These are phyloP conservation scores for Crossaster papposus DNA, from an alignment of 53 echinoderm and acorn worm genomes.

Conservation along the genomic window DNA sequence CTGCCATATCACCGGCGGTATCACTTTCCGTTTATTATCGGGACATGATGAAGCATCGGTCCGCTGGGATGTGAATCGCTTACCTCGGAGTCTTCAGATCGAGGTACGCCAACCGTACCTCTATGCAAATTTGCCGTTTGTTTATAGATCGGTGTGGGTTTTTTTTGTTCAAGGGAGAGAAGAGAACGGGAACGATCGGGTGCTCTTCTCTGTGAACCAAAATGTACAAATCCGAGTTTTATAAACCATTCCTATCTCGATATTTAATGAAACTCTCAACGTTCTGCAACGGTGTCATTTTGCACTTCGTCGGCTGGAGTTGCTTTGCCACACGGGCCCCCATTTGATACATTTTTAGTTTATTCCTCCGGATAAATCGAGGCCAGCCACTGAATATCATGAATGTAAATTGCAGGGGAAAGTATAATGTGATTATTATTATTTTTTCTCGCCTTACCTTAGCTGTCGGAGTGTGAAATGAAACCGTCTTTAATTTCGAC, in stretches of 20 bases:
- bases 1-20: background rate
- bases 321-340: background rate
- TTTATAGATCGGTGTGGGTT: background rate
- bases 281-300: background rate
- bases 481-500: background rate
- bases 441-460: background rate
- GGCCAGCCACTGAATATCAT: background rate
- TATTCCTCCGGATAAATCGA: background rate
- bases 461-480: slow-evolving; percentile 2
- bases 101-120: background rate
- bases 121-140: background rate
- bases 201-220: background rate
- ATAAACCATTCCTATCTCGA: background rate
- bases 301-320: background rate
- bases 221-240: background rate
- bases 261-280: background rate
- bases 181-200: background rate
- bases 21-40: background rate
- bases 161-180: background rate
- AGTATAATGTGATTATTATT: background rate
- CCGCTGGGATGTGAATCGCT: background rate
- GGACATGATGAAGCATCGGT: background rate
- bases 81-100: background rate
- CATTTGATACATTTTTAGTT: background rate
- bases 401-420: background rate